Conservation (phyloP, 1,140 invertebrate genomes). For the Ridgeia piscesae region DNA sequence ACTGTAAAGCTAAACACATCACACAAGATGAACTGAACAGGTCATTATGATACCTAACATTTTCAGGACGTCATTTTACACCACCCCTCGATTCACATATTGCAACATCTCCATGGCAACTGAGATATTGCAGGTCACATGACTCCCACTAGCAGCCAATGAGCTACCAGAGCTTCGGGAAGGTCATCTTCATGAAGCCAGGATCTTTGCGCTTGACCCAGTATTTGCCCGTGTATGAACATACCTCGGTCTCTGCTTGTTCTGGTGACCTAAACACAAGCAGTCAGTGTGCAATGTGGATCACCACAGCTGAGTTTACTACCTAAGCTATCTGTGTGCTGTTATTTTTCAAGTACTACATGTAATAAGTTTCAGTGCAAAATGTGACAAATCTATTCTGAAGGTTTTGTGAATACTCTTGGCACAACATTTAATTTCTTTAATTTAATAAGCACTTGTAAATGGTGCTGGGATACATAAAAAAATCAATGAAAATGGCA, state of each 20-base stretch:
- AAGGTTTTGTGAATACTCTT: no score
- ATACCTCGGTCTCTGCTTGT: constrained; percentile 63
- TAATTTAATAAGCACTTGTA: no score
- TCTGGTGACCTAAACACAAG: constrained; percentile 39
- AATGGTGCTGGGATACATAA: no score
- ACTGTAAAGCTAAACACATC: background rate
- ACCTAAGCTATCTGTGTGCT: no score
- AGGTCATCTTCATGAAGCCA: constrained; percentile 63
- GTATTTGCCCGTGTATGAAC: constrained; percentile 67
- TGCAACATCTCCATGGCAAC: background rate
- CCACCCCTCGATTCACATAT: no score
- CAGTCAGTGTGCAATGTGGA: no score
- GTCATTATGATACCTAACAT: background rate
- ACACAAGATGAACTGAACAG: background rate
- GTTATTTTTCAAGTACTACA: no score
- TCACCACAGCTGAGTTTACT: no score
- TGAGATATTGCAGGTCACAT: background rate
- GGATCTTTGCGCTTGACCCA: constrained; percentile 62
- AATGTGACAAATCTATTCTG: no score
- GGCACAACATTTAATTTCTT: no score
- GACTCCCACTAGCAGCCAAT: background rate
- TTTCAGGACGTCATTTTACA: background rate
- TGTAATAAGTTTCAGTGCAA: no score
- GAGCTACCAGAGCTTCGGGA: constrained; percentile 47
- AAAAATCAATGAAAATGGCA: no score